Evolutionary conservation across 2,797 vertebrate species (phyloP).

Genomic region (Chaetophractus vellerosus): DNA sequence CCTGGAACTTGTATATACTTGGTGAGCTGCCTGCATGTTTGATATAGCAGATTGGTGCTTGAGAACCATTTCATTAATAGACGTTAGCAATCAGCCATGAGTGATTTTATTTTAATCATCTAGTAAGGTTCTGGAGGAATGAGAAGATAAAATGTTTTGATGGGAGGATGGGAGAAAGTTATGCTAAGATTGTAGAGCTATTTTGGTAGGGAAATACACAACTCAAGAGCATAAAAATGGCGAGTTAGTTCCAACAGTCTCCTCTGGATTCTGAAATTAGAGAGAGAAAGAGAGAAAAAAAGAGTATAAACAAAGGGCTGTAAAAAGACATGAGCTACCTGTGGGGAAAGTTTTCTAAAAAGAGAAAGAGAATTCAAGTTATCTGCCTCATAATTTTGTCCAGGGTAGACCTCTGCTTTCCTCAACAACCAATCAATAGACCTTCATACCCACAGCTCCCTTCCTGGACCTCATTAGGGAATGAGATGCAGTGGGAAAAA

Average conservation of each 20-base stretch:
- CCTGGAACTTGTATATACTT: background rate
- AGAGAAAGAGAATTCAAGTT: background rate
- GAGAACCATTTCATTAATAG: background rate
- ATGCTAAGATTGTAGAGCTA: background rate
- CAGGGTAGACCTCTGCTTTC: background rate
- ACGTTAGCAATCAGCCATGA: background rate
- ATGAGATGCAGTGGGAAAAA: slow-evolving; percentile 60
- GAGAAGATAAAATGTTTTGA: background rate
- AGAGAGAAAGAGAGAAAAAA: too few species aligned
- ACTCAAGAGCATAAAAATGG: background rate
- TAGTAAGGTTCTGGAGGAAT: background rate
- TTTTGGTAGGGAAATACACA: background rate
- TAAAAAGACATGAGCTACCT: background rate
- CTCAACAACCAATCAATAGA: slow-evolving; percentile 54
- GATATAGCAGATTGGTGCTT: background rate
- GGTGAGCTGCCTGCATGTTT: background rate
- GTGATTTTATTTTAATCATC: slow-evolving; percentile 21
- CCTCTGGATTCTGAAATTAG: too few species aligned
- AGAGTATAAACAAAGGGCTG: background rate
- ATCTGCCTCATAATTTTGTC: slow-evolving; percentile 21
- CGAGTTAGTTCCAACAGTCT: too few species aligned
- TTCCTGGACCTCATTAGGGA: slow-evolving; percentile 63
- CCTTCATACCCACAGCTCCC: background rate
- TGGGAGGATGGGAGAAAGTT: background rate
- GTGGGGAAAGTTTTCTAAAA: slow-evolving; percentile 41